Base-by-base conservation (phyloP, 2,113 vertebrate genomes). In the Oenanthe oenanthe region DNA sequence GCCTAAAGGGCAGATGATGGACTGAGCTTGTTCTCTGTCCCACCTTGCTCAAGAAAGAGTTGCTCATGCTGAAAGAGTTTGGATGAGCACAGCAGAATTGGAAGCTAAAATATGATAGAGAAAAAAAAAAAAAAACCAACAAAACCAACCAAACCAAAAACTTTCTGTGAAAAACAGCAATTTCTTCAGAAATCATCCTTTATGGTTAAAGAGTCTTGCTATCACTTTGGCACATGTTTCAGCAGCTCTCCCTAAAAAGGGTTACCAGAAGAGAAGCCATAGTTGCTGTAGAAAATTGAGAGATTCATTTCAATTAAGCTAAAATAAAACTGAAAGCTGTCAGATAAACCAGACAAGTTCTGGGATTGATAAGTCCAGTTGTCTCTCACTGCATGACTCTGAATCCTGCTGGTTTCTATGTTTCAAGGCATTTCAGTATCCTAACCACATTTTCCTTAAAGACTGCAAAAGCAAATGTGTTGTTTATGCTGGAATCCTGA, bases 351-450 rank as follows among this genome's bases (percentile, higher is more conserved):
- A 62, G 82, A 65, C 6, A 6, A 19, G 4, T 80, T 62, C 56
- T 77, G 32, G 6, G 34, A 40, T 5, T 31, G 18, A 11, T 70
- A 70, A 48, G 8, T 77, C 47, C n/a, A 48, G 29, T 9, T 2
- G 3, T 36, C 34, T 74, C 18, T 63, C 28, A 25, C 34, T 71
- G 32, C n/a, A 71, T 31, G 47, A 51, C 13, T 13, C 51, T 7
- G 36, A 68, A 36, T 4, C 8, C 14, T 22, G 6, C 19, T 92
- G 21, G 10, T 70, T 91, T 88, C 72, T 57, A 42, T 32, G 6
- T 80, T 93, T 96, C 40, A 77, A 90, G 87, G 40, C 16, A 68
- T 68, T 92, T 88, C 67, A 71, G 29, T 47, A 56, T 51, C 17
- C n/a, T 67, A 50, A 58, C 28, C 26, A 71, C 43, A 43, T 66